These are phyloP conservation scores for Morone chrysops DNA, from an alignment of 2,113 vertebrate species.

Conservation along the genomic window DNA sequence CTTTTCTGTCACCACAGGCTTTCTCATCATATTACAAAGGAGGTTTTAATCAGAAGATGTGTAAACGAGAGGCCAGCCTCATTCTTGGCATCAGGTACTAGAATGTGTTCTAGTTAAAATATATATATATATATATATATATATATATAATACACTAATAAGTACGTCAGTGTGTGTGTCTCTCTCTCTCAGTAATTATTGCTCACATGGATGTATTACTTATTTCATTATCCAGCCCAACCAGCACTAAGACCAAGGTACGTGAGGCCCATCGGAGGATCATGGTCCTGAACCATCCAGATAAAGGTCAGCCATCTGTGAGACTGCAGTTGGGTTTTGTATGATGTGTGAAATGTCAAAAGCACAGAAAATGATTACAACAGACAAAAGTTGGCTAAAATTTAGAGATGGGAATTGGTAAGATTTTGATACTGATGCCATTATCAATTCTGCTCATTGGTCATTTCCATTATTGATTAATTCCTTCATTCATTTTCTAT, in stretches of 20 bases:
- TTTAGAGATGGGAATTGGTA: too few species aligned
- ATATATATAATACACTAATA: too few species aligned
- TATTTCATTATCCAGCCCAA: slow-evolving; percentile 83
- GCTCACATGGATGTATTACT: slow-evolving; percentile 10
- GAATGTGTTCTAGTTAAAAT: not conserved
- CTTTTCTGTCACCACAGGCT: slow-evolving; percentile 73
- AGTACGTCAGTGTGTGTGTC: not conserved
- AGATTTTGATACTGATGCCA: too few species aligned
- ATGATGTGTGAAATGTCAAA: not conserved
- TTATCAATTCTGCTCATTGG: too few species aligned
- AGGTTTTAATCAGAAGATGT: slow-evolving; percentile 97
- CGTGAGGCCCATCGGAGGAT: slow-evolving; percentile 90
- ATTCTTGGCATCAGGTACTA: slow-evolving; percentile 93
- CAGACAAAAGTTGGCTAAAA: too few species aligned
- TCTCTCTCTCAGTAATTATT: too few species aligned
- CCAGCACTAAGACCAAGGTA: slow-evolving; percentile 89
- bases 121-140: too few species aligned
- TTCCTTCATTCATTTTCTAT: too few species aligned
- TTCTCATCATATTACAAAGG: slow-evolving; percentile 95
- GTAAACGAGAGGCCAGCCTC: slow-evolving; percentile 92
- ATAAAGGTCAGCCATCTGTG: slow-evolving; percentile 82
- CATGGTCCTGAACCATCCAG: slow-evolving; percentile 97
- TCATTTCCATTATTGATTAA: too few species aligned
- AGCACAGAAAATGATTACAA: not conserved
- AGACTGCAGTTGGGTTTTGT: not conserved